Conservation (phyloP, 2,113 vertebrate species). For the Monarcha castaneiventris region DNA sequence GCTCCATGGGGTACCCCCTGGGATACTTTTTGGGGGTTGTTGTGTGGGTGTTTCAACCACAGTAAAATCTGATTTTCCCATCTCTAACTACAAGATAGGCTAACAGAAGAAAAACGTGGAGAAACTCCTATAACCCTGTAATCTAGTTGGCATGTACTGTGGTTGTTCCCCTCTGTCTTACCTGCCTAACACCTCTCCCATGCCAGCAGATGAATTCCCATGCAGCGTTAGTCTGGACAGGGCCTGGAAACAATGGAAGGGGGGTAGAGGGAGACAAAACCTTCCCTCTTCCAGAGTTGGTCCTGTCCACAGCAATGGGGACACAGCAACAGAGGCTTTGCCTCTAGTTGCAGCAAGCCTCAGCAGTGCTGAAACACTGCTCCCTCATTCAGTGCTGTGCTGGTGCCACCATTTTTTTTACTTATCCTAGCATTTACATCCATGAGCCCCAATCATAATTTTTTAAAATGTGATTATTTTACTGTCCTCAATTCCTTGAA, state of each 20-base stretch:
- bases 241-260: not conserved
- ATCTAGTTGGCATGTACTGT: not conserved
- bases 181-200: not conserved
- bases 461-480: not conserved
- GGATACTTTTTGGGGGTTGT: not conserved
- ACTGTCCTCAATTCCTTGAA: not conserved
- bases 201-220: not conserved
- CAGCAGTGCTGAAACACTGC: not conserved
- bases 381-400: not conserved
- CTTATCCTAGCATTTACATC: not conserved
- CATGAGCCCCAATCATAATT: not conserved
- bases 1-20: not conserved
- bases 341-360: not conserved
- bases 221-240: accelerated
- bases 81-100: not conserved
- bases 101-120: not conserved
- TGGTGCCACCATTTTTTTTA: not conserved
- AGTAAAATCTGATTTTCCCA: not conserved
- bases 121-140: not conserved
- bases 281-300: not conserved
- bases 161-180: not conserved
- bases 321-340: not conserved
- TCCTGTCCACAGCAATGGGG: accelerated
- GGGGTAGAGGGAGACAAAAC: not conserved
- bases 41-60: not conserved